A percentile compares a stretch with the other conserved stretches of the same genome.
phyloP scores from a whole-genome alignment of 2,888 invertebrate species.

The Odontocerum albicorne region DNA sequence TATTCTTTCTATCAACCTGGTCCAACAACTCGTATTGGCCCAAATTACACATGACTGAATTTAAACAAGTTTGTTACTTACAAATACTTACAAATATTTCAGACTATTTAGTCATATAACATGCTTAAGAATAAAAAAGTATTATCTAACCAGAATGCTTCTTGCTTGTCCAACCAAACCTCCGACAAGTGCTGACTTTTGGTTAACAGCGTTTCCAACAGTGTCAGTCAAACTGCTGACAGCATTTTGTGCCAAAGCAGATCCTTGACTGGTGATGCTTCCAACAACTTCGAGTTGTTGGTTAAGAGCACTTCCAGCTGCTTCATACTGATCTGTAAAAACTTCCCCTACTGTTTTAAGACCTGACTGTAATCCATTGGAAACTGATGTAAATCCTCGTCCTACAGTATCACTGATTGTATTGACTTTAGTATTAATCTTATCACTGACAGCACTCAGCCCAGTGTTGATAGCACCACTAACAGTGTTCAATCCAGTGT shows the following conservation, averaged over 20 bases:
- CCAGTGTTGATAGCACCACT: conserved; percentile 5
- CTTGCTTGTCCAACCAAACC: neutral
- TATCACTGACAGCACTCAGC: conserved; percentile 3
- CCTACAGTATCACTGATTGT: neutral
- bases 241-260: conserved; percentile 6
- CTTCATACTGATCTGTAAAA: conserved; percentile 13
- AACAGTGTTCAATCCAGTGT: conserved; percentile 8
- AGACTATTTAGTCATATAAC: too few species aligned
- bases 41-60: too few species aligned
- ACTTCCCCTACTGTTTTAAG: conserved; percentile 9
- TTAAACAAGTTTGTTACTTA: too few species aligned
- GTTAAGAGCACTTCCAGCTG: conserved; percentile 14
- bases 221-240: conserved; percentile 4
- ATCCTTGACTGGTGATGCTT: conserved; percentile 19
- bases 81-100: too few species aligned
- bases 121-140: too few species aligned
- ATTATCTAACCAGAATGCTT: conserved; percentile 8
- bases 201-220: conserved; percentile 4
- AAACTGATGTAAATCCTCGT: neutral
- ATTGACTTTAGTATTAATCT: neutral
- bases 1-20: too few species aligned
- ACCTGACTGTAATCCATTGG: neutral
- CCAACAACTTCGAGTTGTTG: conserved; percentile 18
- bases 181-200: neutral
- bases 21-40: too few species aligned